Conservation (phyloP, 2,888 invertebrate species). For the Opisthograptis luteolata region DNA sequence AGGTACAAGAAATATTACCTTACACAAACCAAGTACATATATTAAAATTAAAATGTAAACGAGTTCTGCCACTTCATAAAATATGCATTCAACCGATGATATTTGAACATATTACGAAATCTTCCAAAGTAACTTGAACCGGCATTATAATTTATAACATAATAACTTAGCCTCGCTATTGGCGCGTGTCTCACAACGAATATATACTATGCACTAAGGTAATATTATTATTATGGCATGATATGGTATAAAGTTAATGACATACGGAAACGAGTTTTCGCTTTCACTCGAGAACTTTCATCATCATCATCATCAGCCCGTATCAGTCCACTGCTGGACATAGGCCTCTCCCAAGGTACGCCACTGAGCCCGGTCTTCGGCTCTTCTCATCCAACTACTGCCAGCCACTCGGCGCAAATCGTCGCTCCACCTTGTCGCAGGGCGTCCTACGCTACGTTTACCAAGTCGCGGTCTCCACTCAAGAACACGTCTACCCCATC, state of each 20-base stretch:
- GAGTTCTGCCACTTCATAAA: constrained; percentile 4
- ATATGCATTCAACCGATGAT: constrained; percentile 9
- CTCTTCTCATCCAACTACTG: no score
- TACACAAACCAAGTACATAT: no score
- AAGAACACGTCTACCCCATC: no score
- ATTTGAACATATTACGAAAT: constrained; percentile 17
- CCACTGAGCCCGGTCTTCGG: no score
- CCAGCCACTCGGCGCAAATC: no score
- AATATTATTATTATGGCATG: constrained; percentile 4
- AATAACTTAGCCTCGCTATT: not conserved
- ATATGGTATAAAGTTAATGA: not conserved
- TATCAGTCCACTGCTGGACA: no score
- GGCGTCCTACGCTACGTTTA: no score
- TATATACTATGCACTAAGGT: not conserved
- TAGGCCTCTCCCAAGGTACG: no score
- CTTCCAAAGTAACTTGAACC: constrained; percentile 1
- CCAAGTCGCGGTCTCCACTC: no score
- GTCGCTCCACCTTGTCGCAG: no score
- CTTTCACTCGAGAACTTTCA: constrained; percentile 26
- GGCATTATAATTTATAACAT: constrained; percentile 4
- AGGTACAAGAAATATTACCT: no score
- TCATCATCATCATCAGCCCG: no score
- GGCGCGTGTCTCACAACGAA: not conserved
- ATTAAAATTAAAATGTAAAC: not conserved
- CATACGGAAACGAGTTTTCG: constrained; percentile 26